These are phyloP conservation scores for Meleagris gallopavo DNA, from an alignment of 2,113 vertebrate species.

Conservation along the genomic window DNA sequence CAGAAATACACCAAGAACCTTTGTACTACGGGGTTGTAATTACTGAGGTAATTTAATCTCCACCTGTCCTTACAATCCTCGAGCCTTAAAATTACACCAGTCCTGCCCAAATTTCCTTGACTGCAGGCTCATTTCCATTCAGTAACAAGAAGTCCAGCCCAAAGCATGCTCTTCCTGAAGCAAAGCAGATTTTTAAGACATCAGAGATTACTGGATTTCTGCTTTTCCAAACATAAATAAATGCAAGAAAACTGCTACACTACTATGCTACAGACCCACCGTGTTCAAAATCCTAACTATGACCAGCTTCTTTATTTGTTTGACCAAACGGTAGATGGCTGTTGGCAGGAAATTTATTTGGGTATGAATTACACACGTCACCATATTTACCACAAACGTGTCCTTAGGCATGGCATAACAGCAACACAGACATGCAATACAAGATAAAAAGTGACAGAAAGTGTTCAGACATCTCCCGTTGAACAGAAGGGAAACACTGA, in stretches of 20 bases:
- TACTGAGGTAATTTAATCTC: neutral
- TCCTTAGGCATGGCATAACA: neutral
- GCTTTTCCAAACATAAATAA: neutral
- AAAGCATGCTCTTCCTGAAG: neutral
- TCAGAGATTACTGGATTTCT: neutral
- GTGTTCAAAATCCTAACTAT: neutral
- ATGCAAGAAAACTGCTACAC: fast-evolving
- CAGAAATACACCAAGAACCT: neutral
- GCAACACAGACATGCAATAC: fast-evolving
- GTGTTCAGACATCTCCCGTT: fast-evolving
- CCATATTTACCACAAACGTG: neutral
- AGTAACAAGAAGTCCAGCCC: neutral
- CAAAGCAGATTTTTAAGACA: neutral
- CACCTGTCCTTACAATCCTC: neutral
- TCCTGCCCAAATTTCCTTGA: neutral
- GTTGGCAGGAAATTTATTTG: neutral
- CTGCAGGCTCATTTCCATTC: neutral
- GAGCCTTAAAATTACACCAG: neutral
- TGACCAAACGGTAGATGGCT: neutral
- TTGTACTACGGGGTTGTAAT: neutral
- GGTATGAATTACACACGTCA: neutral
- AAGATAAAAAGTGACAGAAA: neutral
- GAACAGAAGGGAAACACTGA: no score
- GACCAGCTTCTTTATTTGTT: neutral
- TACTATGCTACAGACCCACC: fast-evolving